Conservation (phyloP, 1,140 invertebrate genomes). For the Tyrophagus putrescentiae region DNA sequence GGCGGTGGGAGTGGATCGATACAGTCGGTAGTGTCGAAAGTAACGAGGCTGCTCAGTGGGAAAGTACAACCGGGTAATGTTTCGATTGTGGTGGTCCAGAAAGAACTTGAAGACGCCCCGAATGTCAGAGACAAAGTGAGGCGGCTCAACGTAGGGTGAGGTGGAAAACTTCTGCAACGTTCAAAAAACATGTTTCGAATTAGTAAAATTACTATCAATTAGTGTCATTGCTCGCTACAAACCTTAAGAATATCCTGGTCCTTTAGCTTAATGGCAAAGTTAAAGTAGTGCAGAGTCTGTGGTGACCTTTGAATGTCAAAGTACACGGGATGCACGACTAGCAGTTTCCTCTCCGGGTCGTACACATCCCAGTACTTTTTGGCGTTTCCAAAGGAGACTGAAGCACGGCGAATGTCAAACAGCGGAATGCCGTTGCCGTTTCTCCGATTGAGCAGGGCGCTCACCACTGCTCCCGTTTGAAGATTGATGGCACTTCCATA, state of each 20-base stretch:
- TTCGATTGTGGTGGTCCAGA: neutral
- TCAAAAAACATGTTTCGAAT: neutral
- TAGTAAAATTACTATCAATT: neutral
- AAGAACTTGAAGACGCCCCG: neutral
- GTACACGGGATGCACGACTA: neutral
- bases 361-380: neutral
- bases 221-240: neutral
- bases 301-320: neutral
- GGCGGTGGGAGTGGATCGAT: too few species aligned
- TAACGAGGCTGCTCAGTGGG: neutral
- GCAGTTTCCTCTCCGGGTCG: neutral
- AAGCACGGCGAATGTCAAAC: neutral
- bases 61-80: neutral
- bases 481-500: neutral
- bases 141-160: conserved; percentile 8
- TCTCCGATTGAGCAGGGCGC: neutral
- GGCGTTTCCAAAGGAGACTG: neutral
- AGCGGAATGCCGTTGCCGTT: neutral
- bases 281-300: neutral
- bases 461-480: neutral
- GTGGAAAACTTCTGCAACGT: conserved; percentile 5
- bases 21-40: too few species aligned
- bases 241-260: conserved; percentile 16
- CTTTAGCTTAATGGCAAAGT: neutral
- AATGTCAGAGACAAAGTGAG: neutral